A percentile compares a stretch with the other conserved stretches of the same genome.
These are phyloP conservation scores for Hoplodrina blanda DNA, from an alignment of 2,888 invertebrate species.

Conservation along the genomic window DNA sequence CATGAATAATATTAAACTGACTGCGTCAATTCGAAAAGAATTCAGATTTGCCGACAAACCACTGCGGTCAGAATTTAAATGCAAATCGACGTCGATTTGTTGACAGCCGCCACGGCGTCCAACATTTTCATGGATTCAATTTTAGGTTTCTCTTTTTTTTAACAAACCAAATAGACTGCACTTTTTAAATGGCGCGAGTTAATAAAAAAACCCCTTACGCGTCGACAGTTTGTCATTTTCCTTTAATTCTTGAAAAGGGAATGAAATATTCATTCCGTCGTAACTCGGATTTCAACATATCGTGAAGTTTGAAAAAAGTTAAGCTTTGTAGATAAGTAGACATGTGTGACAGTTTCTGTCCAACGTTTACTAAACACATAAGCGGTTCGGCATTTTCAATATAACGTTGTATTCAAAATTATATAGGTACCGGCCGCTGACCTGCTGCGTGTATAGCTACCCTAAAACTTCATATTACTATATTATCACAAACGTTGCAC, in stretches of 20 bases:
- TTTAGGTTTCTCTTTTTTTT: constrained; percentile 29
- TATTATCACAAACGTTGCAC: no score
- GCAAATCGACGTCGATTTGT: constrained; percentile 46
- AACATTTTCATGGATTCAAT: constrained; percentile 38
- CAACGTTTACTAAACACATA: no score
- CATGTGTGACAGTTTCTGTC: no score
- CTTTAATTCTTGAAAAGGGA: not conserved
- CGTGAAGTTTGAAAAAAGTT: no score
- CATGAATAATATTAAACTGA: constrained; percentile 56
- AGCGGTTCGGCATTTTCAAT: no score
- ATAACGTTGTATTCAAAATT: no score
- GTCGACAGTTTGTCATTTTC: not conserved
- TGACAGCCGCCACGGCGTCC: constrained; percentile 36
- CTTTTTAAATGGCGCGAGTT: constrained; percentile 8
- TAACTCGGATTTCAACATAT: not conserved
- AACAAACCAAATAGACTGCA: constrained; percentile 19
- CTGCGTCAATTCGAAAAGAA: constrained; percentile 46
- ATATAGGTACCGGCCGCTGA: no score
- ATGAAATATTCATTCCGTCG: not conserved
- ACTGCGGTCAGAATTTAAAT: constrained; percentile 53
- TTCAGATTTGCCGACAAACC: constrained; percentile 47
- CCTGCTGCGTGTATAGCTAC: no score
- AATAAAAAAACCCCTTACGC: constrained; percentile 6
- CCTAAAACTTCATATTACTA: no score
- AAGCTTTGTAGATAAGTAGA: no score